Base-by-base conservation (phyloP, 2,797 vertebrate species). In the Mallotus villosus region DNA sequence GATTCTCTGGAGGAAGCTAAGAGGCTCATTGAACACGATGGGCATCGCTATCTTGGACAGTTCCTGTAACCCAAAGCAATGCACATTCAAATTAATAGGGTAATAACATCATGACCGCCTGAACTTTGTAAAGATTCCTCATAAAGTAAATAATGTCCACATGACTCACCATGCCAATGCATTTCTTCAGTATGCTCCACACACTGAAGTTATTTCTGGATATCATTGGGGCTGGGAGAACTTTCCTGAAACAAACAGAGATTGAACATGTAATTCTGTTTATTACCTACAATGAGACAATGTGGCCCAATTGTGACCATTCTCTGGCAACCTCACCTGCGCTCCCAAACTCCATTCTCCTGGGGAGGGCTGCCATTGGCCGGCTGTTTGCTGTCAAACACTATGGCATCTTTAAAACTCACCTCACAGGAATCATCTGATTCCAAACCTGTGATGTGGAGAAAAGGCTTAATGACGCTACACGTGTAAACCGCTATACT, bases 41-140 rank as follows among this genome's bases (percentile, higher is more conserved):
- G 98, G 98, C 98, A 99, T 99, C 0, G 97, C 96, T 83, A 99
- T 99, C 91, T 98, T 99, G 63, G 98, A 98, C 78, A 99, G 90
- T 77, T 99, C 97, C 97, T 99, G 80, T 12, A 68, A 16, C 62
- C 60, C 16, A 67, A 17, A 69, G 37, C 7, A 70, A 62, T 61
- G 64, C n/a, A 65, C 14, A 60, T 37, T 74, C 19, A 57, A 21
- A 49, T 29, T 22, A 27, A 70, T 0, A 69, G 51, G 14, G 22
- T 22, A n/a, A 68, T 49, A 63, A 14, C 17, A 63, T n/a, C 17
- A 63, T 8, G 5, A 63, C 5, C 9, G 27, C 27, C 14, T 63
- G 61, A 32, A n/a, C 29, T 34, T 19, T 34, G 12, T 29, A 63
- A 5, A 63, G 14, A 49, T 1, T 9, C 41, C 58, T 24, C 6